Evolutionary conservation across 2,113 vertebrate species (phyloP), one percentile per base, ranked within the genome.

Genomic region (Lathamus discolor): DNA sequence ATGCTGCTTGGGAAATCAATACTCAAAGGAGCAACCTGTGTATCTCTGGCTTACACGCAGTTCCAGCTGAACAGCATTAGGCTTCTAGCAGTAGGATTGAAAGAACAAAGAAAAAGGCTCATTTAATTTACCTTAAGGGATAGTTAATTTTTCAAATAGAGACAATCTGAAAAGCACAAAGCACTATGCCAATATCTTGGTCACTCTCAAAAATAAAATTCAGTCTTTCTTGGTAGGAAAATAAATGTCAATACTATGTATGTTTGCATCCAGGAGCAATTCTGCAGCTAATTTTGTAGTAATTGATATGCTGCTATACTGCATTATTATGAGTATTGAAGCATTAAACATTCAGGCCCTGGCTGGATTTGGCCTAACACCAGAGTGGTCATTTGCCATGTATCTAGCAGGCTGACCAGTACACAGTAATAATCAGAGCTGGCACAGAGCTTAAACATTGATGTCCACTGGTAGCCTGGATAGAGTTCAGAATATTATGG

Each of bases 61-160:
- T 69, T 96, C 83, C 85, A 93, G 69, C 76, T 83, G 85, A 92
- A 57, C 33, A 69, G 76, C 80, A 81, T 51, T 13, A 18, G 75
- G 80, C 93, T 90, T 63, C 82, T 88, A 90, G 81, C 49, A 87
- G 86, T 63, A 86, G 89, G 68, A 76, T 33, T 92, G 89, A 69
- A 78, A 91, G 87, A 89, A 88, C 68, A 93, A 95, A 90, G 91
- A 37, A 61, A 90, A 92, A 85, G 82, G 78, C 73, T 90, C 74
- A 81, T 96, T 97, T 95, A 79, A 86, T 93, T 96, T 96, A 90
- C 94, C 94, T 95, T 54, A 91, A 84, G 87, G 86, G 87, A 76
- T 86, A 79, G 73, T 84, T 95, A 70, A 48, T 93, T 96, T 95
- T 92, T 92, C 94, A 95, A 86, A 84, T 77, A 73, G 76, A 89